Evolutionary conservation across 2,113 vertebrate genomes (phyloP), one percentile per base, ranked within the genome.

Genomic region (Pyxicephalus adspersus): DNA sequence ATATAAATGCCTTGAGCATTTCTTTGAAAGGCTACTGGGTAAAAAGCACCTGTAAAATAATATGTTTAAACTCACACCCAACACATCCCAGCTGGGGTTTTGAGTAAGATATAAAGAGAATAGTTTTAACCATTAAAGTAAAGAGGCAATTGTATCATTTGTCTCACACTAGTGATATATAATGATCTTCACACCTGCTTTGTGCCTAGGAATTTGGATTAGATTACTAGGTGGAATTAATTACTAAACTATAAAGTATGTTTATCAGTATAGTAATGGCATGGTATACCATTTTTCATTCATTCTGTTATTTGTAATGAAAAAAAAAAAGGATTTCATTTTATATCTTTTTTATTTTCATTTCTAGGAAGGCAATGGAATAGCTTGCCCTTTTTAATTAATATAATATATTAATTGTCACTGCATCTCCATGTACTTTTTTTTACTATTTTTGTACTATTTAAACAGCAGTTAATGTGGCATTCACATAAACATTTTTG

Each of bases 31-130:
- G 71, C 71, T 74, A 82, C 58, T 65, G 61, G 71, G 51, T 82
- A 75, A 57, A 64, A 82, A 75, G 80, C 70, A 82, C 80, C 80
- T 82, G 80, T 82, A 82, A 82, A 74, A 75, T 64, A 74, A 65
- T 74, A 82, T 75, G 80, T 75, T 82, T 17, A 75, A 75, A 50
- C 68, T 31, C 55, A 65, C 79, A 82, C 71, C 70, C 67, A 81
- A 66, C 23, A 66, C 34, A 19, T 75, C 60, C 80, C 80, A 82
- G 80, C 80, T 82, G 80, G 60, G 26, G 13, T 64, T 70, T 50
- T 61, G 17, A 57, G 29, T 63, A 25, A 64, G 66, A 80, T 52
- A 70, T 31, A 70, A 54, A 25, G 67, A 70, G 54, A 74, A 31
- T 74, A 58, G 13, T 70, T 81, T 81, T 73, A n/a, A 81, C 71